Evolutionary conservation across 2,888 invertebrate genomes (phyloP).

Genomic region (Microplitis deprimator): DNA sequence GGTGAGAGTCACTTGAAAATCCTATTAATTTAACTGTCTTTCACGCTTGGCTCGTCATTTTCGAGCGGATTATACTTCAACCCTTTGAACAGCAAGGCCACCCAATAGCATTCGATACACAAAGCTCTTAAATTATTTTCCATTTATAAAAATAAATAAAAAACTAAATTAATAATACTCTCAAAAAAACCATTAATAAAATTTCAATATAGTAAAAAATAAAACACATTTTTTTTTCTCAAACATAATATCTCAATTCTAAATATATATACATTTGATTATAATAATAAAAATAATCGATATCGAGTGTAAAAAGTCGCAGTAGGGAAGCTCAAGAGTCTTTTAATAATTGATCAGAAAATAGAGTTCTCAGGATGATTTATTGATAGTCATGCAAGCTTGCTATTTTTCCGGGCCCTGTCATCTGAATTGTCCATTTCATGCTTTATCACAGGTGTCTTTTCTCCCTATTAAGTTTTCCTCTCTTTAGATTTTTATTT

Average conservation of each 20-base stretch:
- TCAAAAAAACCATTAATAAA: slow-evolving; percentile 5
- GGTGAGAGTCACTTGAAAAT: slow-evolving; percentile 47
- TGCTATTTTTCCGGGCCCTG: slow-evolving; percentile 27
- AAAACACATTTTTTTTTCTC: too few relatives aligned
- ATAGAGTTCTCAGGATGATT: slow-evolving; percentile 42
- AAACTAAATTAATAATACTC: not conserved
- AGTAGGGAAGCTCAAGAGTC: slow-evolving; percentile 3
- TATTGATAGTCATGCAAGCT: slow-evolving; percentile 42
- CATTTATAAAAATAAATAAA: not conserved
- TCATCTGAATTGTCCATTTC: slow-evolving; percentile 18
- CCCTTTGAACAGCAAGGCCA: slow-evolving; percentile 49
- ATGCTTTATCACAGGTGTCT: slow-evolving; percentile 30
- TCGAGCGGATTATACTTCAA: slow-evolving; percentile 53
- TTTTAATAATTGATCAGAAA: slow-evolving; percentile 28
- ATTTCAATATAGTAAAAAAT: too few relatives aligned
- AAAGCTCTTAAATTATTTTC: slow-evolving; percentile 2
- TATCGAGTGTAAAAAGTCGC: not conserved
- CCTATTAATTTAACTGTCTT: slow-evolving; percentile 57
- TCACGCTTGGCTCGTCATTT: slow-evolving; percentile 53
- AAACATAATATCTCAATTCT: too few relatives aligned
- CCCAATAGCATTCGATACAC: slow-evolving; percentile 42
- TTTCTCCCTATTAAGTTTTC: not conserved
- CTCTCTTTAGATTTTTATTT: not conserved
- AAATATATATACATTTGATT: too few relatives aligned
- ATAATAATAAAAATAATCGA: slow-evolving; percentile 6